Conservation (phyloP, 2,797 vertebrate species). For the Psittacula echo region DNA sequence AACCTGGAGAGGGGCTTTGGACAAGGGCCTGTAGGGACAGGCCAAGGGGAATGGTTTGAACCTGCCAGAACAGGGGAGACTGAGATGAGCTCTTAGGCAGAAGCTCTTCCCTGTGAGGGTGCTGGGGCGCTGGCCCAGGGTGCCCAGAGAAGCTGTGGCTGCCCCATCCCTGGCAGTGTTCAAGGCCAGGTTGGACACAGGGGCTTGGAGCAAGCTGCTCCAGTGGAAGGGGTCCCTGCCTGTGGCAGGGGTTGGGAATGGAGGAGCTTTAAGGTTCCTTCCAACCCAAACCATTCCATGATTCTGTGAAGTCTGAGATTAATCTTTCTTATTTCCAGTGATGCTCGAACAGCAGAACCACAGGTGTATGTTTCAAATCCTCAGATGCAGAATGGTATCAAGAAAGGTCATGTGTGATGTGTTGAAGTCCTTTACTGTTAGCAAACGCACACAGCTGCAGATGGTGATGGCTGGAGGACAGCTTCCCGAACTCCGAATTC, state of each 20-base stretch:
- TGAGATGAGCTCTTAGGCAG: too few relatives aligned
- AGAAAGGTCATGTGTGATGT: rapidly evolving
- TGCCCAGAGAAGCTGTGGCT: too few relatives aligned
- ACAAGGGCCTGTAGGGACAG: too few relatives aligned
- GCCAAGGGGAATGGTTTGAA: too few relatives aligned
- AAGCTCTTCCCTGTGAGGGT: too few relatives aligned
- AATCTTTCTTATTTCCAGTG: not conserved
- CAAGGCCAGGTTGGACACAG: too few relatives aligned
- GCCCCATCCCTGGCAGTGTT: too few relatives aligned
- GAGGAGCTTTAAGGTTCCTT: not conserved
- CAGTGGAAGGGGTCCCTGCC: too few relatives aligned
- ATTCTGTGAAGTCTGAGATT: not conserved
- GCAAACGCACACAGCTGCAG: rapidly evolving
- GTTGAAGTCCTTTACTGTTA: not conserved
- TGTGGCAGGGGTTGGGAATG: rapidly evolving
- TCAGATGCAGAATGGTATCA: not conserved
- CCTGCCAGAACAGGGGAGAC: too few relatives aligned
- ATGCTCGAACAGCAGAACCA: rapidly evolving
- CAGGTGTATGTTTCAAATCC: not conserved
- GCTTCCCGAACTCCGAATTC: not conserved
- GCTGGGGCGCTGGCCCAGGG: too few relatives aligned
- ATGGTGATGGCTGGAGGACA: not conserved
- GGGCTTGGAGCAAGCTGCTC: too few relatives aligned
- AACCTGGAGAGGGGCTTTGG: too few relatives aligned
- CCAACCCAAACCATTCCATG: not conserved